phyloP scores from a whole-genome alignment of 2,888 invertebrate genomes.

The Coleophora flavipennella region DNA sequence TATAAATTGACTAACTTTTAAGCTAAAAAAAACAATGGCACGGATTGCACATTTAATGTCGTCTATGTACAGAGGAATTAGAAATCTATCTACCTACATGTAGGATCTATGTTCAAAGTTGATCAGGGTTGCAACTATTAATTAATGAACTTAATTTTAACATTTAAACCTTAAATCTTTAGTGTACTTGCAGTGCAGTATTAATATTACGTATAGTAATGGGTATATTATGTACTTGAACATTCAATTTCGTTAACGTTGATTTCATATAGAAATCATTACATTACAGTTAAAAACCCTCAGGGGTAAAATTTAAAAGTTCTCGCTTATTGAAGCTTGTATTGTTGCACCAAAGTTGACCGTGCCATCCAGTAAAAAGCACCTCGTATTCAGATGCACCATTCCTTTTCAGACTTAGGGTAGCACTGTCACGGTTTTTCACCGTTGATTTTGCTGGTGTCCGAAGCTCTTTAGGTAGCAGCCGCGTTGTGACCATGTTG shows the following conservation, averaged over 20 bases:
- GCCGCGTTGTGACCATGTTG: conserved; percentile 14
- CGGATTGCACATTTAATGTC: conserved; percentile 67
- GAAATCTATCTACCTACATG: conserved; percentile 46
- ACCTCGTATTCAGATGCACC: conserved; percentile 44
- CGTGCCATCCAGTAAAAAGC: conserved; percentile 40
- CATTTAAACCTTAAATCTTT: conserved; percentile 44
- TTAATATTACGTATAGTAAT: conserved; percentile 60
- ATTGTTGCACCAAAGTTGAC: conserved; percentile 20
- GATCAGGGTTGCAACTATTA: conserved; percentile 49
- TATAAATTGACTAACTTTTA: conserved; percentile 62
- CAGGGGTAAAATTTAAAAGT: too few species aligned
- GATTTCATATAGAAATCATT: conserved; percentile 17
- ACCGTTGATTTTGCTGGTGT: conserved; percentile 21
- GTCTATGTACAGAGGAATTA: conserved; percentile 60
- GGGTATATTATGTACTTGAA: conserved; percentile 52
- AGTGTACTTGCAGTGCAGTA: conserved; percentile 62
- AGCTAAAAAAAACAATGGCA: conserved; percentile 71
- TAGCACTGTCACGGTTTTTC: conserved; percentile 16
- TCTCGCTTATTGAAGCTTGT: neutral
- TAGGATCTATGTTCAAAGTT: conserved; percentile 41
- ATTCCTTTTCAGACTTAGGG: conserved; percentile 37
- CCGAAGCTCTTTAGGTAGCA: conserved; percentile 39
- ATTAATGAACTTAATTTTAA: conserved; percentile 54
- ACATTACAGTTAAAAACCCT: too few species aligned
- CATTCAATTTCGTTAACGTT: conserved; percentile 36